Evolutionary conservation across 2,797 vertebrate genomes (phyloP), one percentile per base, ranked within the genome.

Genomic region (Synanceia verrucosa): DNA sequence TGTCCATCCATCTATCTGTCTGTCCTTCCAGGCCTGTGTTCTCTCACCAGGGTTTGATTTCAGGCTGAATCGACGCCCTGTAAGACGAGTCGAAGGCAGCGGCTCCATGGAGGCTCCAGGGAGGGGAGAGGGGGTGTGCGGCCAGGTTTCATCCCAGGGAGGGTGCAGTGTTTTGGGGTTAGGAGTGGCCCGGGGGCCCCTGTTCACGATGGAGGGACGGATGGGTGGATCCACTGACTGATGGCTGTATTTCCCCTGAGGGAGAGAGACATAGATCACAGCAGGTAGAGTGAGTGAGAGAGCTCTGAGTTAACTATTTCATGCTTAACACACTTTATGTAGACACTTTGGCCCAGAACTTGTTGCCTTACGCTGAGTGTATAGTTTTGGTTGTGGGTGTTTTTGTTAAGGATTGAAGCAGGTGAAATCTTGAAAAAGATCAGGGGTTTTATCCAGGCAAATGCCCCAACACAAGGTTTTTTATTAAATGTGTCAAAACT

Each of bases 11-110:
- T 89, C 79, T 82, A 64, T 87, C 83, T 78, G 76, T 86, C 81
- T 66, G 81, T 84, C 86, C 72, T 66, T 89, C 89, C 73, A 36
- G 81, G 81, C 67, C 81, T 65, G 65, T 78, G 83, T 83, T 90
- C 89, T 92, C 91, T 87, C 85, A 92, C 86, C 91, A 59, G 68
- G 88, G 86, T 92, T 95, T 93, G 88, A 92, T 94, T 94, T 92
- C 90, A 81, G 61, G 67, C 88, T 93, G 86, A 91, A 93, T 94
- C 87, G 91, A 94, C 86, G 89, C 85, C 91, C 85, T 86, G 88
- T 94, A 93, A 95, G 88, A 87, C 84, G 89, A 95, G 93, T 92
- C 94, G 90, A 82, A 86, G 84, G 84, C 85, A 76, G 79, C 70
- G 88, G 87, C 91, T 84, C 78, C 46, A 50, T 53, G 55, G 80